These are phyloP conservation scores for Drosophila phalerata DNA, from an alignment of 2,888 invertebrate genomes.

Conservation along the genomic window DNA sequence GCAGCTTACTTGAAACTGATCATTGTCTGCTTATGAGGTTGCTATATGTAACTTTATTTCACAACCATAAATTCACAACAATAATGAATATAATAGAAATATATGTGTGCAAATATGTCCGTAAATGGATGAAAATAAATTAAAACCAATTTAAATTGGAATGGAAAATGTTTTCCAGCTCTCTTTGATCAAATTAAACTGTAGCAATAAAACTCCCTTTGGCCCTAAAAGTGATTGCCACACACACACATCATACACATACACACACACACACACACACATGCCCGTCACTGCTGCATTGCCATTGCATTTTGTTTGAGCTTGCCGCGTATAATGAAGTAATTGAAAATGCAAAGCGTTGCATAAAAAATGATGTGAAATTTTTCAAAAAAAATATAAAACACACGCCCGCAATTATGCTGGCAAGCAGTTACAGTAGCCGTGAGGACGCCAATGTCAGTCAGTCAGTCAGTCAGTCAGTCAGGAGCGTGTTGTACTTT, in stretches of 20 bases:
- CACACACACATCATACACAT: not conserved
- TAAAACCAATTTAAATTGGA: conserved; percentile 6
- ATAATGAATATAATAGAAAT: not conserved
- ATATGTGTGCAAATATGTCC: not conserved
- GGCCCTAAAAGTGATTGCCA: conserved; percentile 4
- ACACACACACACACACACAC: not conserved
- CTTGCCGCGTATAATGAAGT: conserved; percentile 65
- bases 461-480: not conserved
- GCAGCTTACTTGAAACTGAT: not conserved
- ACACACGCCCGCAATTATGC: conserved; percentile 75
- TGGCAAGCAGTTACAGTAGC: conserved; percentile 29
- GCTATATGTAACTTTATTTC: not conserved
- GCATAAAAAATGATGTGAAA: conserved; percentile 77
- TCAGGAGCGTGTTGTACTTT: conserved; percentile 14
- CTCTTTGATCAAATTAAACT: conserved; percentile 22
- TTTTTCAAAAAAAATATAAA: conserved; percentile 69
- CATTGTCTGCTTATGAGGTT: conserved; percentile 45
- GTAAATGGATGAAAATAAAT: not conserved
- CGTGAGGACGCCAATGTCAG: conserved; percentile 30
- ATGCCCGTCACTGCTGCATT: conserved; percentile 7
- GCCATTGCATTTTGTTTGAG: conserved; percentile 56
- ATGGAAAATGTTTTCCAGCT: conserved; percentile 17
- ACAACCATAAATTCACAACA: not conserved
- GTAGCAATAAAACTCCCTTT: conserved; percentile 13
- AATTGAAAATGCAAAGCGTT: conserved; percentile 79